Percentiles rank a stretch among this genome's conserved stretches.
phyloP scores from a whole-genome alignment of 2,888 invertebrate genomes.

The Homarus gammarus region DNA sequence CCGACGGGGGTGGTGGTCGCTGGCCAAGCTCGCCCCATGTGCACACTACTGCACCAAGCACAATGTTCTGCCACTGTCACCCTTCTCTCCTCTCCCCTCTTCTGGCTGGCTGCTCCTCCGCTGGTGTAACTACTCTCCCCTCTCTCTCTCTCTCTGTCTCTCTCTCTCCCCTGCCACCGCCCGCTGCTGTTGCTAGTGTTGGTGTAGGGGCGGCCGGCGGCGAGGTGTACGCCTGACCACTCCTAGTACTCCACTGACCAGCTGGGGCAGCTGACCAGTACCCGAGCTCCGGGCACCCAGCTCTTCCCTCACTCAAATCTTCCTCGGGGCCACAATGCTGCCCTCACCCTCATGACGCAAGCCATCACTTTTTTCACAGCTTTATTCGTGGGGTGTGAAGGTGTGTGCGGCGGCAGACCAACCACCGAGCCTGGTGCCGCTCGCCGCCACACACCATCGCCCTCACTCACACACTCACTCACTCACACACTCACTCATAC shows the following conservation, averaged over 20 bases:
- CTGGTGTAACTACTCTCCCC: too few species aligned
- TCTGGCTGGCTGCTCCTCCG: too few species aligned
- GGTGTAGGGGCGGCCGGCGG: constrained; percentile 16
- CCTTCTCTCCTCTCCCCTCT: constrained; percentile 18
- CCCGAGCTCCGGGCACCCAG: too few species aligned
- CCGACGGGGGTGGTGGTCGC: constrained; percentile 26
- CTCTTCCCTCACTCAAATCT: too few species aligned
- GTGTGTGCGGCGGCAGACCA: not conserved
- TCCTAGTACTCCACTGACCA: constrained; percentile 37
- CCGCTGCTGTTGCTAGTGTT: constrained; percentile 10
- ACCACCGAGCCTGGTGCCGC: not conserved
- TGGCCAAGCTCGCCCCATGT: constrained; percentile 25
- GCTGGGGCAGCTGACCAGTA: constrained; percentile 9
- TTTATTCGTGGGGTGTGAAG: not conserved
- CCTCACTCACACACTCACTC: not conserved
- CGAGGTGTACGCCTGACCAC: constrained; percentile 41
- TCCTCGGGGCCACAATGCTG: not conserved
- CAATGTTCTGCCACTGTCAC: constrained; percentile 45
- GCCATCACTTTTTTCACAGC: not conserved
- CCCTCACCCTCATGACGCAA: not conserved
- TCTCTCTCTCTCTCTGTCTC: constrained; percentile 53
- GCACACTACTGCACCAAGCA: constrained; percentile 55
- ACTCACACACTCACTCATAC: not conserved
- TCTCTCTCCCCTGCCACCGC: constrained; percentile 32
- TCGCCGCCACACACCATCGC: not conserved